Percentiles rank a stretch among this genome's conserved stretches.
Evolutionary conservation across 2,113 vertebrate genomes (phyloP).

Genomic region (Cyprinus carpio): DNA sequence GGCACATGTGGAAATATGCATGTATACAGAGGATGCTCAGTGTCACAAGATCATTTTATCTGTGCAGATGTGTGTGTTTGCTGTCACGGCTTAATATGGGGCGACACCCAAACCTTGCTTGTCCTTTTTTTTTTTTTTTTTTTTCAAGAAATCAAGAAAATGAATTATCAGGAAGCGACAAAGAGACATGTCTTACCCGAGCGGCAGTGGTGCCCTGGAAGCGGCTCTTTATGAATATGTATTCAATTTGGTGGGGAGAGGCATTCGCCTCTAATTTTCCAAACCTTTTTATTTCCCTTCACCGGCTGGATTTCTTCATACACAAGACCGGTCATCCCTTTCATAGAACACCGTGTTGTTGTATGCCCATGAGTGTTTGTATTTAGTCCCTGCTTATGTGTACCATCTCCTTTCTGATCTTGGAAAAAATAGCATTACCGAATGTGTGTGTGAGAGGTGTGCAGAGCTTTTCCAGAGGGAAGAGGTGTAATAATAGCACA

Average conservation of each 20-base stretch:
- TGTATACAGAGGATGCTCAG: neutral
- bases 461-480: conserved; percentile 45
- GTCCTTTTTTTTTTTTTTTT: neutral
- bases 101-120: conserved; percentile 20
- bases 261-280: conserved; percentile 45
- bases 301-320: conserved; percentile 43
- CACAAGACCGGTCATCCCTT: conserved; percentile 11
- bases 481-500: conserved; percentile 52
- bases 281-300: conserved; percentile 50
- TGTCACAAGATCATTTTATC: conserved; percentile 40
- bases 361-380: conserved; percentile 41
- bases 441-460: conserved; percentile 42
- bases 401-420: conserved; percentile 37
- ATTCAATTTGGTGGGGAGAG: conserved; percentile 6
- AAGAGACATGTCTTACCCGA: conserved; percentile 41
- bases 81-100: conserved; percentile 30
- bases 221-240: conserved; percentile 57
- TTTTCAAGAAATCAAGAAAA: conserved; percentile 28
- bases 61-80: conserved; percentile 28
- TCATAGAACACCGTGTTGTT: neutral
- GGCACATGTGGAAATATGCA: conserved; percentile 37
- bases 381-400: conserved; percentile 38
- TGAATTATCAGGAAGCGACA: conserved; percentile 52
- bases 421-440: conserved; percentile 17
- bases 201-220: conserved; percentile 33